phyloP scores from a whole-genome alignment of 2,888 invertebrate genomes.

The Synanthedon tipuliformis region DNA sequence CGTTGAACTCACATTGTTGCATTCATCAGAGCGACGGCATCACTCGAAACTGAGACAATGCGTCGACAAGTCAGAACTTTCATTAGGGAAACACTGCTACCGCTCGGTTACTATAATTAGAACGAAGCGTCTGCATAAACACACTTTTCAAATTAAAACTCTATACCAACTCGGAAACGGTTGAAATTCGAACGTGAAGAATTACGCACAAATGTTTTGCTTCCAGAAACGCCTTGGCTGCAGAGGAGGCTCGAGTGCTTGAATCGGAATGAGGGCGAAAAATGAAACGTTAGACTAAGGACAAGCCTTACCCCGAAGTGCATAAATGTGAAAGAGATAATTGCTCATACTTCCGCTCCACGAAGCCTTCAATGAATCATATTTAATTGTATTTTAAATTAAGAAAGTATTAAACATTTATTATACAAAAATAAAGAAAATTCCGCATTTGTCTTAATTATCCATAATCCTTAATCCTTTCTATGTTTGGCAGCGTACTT shows the following conservation, averaged over 20 bases:
- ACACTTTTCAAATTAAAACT: conserved; percentile 12
- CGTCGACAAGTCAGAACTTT: conserved; percentile 17
- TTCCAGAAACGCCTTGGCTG: conserved; percentile 38
- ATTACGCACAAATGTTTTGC: conserved; percentile 27
- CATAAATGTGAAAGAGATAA: conserved; percentile 8
- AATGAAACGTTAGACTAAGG: conserved; percentile 18
- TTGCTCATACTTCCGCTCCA: conserved; percentile 1
- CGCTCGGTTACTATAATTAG: conserved; percentile 25
- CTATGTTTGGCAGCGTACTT: too few relatives aligned
- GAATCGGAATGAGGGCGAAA: conserved; percentile 38
- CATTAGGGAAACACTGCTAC: conserved; percentile 35
- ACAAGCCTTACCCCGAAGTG: neutral
- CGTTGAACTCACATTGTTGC: conserved; percentile 16
- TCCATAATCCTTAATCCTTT: too few relatives aligned
- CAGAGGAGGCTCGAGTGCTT: conserved; percentile 30
- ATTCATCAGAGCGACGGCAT: conserved; percentile 6
- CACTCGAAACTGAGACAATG: conserved; percentile 21
- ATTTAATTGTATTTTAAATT: too few relatives aligned
- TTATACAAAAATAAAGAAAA: too few relatives aligned
- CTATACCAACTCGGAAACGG: conserved; percentile 11
- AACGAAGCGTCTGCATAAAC: conserved; percentile 15
- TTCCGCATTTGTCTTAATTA: too few relatives aligned
- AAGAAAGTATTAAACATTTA: too few relatives aligned
- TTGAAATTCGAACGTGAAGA: conserved; percentile 10
- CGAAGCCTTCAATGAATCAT: too few relatives aligned